phyloP scores from a whole-genome alignment of 2,797 vertebrate species.

The Nannoperca australis region DNA sequence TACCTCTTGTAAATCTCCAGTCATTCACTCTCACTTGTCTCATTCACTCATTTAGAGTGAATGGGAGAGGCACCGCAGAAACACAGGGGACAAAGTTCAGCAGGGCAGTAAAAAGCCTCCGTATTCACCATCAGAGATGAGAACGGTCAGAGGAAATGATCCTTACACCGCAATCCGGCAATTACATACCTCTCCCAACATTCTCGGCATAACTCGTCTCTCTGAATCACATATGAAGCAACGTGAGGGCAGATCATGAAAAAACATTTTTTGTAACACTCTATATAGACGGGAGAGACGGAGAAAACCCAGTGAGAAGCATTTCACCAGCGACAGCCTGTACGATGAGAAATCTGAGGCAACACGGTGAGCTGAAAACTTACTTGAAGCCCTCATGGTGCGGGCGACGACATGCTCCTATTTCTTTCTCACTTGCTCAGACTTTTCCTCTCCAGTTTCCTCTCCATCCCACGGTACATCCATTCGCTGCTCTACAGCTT shows the following conservation, averaged over 20 bases:
- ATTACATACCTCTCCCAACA: slow-evolving; percentile 73
- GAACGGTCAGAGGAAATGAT: slow-evolving; percentile 67
- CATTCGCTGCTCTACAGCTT: slow-evolving; percentile 39
- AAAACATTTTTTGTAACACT: slow-evolving; percentile 13
- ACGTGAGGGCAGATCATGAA: slow-evolving; percentile 11
- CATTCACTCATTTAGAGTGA: slow-evolving; percentile 23
- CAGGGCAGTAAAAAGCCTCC: slow-evolving; percentile 60
- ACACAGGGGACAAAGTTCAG: slow-evolving; percentile 69
- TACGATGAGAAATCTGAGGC: neutral
- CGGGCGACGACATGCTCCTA: slow-evolving; percentile 54
- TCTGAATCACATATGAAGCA: slow-evolving; percentile 65
- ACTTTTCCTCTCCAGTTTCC: slow-evolving; percentile 38
- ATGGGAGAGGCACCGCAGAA: slow-evolving; percentile 32
- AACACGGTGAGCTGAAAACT: slow-evolving; percentile 53
- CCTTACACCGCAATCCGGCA: slow-evolving; percentile 70
- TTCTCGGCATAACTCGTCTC: slow-evolving; percentile 71
- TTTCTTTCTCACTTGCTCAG: slow-evolving; percentile 41
- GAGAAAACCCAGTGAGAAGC: slow-evolving; percentile 8
- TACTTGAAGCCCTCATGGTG: slow-evolving; percentile 80
- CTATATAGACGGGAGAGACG: slow-evolving; percentile 48
- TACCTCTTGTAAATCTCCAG: neutral
- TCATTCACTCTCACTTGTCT: slow-evolving; percentile 45
- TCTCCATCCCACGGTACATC: slow-evolving; percentile 47
- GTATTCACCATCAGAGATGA: slow-evolving; percentile 62
- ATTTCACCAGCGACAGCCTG: slow-evolving; percentile 4